phyloP scores from a whole-genome alignment of 2,888 invertebrate genomes.

The Drosophila atripex region DNA sequence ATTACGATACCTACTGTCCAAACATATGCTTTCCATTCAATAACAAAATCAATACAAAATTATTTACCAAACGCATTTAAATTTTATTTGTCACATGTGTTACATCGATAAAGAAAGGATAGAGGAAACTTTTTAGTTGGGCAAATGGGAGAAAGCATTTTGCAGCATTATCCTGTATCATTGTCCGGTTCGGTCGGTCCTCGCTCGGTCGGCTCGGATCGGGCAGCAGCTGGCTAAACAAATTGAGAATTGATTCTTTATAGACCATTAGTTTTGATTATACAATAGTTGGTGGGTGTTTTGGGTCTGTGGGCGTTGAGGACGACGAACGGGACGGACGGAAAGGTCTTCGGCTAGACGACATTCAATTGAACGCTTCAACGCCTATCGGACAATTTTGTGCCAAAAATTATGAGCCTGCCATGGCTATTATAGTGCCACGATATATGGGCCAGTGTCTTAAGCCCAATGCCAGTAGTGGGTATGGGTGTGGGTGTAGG shows the following conservation, averaged over 20 bases:
- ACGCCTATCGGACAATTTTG: slow-evolving; percentile 79
- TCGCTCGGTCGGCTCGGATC: slow-evolving; percentile 25
- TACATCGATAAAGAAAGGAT: slow-evolving; percentile 18
- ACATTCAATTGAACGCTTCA: slow-evolving; percentile 80
- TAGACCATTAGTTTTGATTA: slow-evolving; percentile 82
- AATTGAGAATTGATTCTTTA: slow-evolving; percentile 82
- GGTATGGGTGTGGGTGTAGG: slow-evolving; percentile 19
- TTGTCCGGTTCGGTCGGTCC: slow-evolving; percentile 38
- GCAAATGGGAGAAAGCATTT: slow-evolving; percentile 32
- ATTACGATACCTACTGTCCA: slow-evolving; percentile 19
- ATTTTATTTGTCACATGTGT: slow-evolving; percentile 75
- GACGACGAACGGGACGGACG: slow-evolving; percentile 5
- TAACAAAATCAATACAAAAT: slow-evolving; percentile 52
- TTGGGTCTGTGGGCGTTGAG: slow-evolving; percentile 1
- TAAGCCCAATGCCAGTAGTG: background rate
- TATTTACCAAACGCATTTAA: slow-evolving; percentile 70
- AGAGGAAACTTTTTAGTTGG: slow-evolving; percentile 31
- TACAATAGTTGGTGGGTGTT: slow-evolving; percentile 64
- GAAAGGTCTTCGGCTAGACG: slow-evolving; percentile 45
- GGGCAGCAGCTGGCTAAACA: slow-evolving; percentile 76
- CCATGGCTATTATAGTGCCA: slow-evolving; percentile 68
- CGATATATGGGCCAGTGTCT: slow-evolving; percentile 61
- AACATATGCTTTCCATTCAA: slow-evolving; percentile 6
- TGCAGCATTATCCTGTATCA: slow-evolving; percentile 44
- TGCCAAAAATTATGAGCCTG: slow-evolving; percentile 74